A percentile compares a stretch with the other conserved stretches of the same genome.
phyloP scores from a whole-genome alignment of 37 sponge, comb jelly and placozoan genomes.

The Mnemiopsis leidyi region DNA sequence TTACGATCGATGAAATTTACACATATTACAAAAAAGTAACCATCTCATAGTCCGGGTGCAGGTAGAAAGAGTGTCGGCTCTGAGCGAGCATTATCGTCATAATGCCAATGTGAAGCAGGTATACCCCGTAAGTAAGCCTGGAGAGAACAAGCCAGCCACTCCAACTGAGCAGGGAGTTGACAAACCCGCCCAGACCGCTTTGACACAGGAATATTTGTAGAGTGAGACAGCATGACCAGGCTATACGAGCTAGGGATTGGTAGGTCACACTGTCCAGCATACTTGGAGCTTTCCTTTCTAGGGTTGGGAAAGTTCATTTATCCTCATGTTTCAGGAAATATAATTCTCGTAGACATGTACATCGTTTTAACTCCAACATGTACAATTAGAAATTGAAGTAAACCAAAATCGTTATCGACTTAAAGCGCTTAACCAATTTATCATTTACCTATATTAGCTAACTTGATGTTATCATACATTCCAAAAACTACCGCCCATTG shows the following conservation, averaged over 20 bases:
- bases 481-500: neutral
- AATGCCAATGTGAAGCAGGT: neutral
- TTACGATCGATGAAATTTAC: too few species aligned
- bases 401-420: too few species aligned
- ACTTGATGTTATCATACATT: neutral
- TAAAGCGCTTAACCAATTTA: too few species aligned
- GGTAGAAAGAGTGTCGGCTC: neutral
- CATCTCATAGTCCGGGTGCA: neutral
- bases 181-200: neutral
- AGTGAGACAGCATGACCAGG: neutral
- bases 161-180: constrained; percentile 35
- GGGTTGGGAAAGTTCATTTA: too few species aligned
- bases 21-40: too few species aligned
- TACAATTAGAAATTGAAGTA: too few species aligned
- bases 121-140: constrained; percentile 7
- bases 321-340: too few species aligned
- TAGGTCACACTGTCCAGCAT: neutral
- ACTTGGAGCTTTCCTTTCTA: neutral
- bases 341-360: too few species aligned
- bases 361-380: too few species aligned
- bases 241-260: neutral
- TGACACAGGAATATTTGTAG: neutral
- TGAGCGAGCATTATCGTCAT: neutral
- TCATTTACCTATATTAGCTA: neutral
- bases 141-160: constrained; percentile 22